phyloP scores from a whole-genome alignment of 2,888 invertebrate genomes.

The Erebia palarica region DNA sequence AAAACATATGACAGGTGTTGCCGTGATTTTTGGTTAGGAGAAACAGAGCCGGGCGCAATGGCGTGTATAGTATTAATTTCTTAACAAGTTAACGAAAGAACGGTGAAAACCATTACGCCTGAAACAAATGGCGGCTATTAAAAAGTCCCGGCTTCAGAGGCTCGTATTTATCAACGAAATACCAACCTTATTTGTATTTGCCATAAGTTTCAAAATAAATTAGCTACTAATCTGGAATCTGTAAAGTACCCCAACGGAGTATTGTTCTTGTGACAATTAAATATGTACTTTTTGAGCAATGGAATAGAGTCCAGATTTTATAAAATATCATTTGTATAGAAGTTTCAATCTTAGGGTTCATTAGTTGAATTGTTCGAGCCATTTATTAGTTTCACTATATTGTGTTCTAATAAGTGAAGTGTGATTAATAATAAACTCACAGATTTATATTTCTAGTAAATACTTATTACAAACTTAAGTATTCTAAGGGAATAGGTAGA shows the following conservation, averaged over 20 bases:
- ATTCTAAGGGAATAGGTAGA: too few species aligned
- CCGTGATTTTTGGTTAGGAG: background rate
- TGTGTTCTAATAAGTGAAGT: constrained; percentile 14
- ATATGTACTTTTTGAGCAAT: constrained; percentile 12
- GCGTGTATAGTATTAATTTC: constrained; percentile 20
- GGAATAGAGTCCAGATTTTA: constrained; percentile 10
- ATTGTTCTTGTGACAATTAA: constrained; percentile 3
- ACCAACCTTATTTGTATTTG: background rate
- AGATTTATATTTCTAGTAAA: background rate
- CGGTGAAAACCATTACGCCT: constrained; percentile 25
- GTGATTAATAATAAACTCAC: constrained; percentile 8
- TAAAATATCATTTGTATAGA: constrained; percentile 7
- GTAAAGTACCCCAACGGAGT: background rate
- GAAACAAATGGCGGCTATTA: constrained; percentile 36
- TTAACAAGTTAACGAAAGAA: constrained; percentile 30
- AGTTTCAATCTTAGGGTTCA: constrained; percentile 31
- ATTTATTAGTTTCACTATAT: constrained; percentile 29
- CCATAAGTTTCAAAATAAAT: constrained; percentile 9
- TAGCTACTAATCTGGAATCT: background rate
- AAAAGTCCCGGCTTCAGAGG: constrained; percentile 14
- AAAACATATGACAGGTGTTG: too few species aligned
- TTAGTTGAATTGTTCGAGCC: constrained; percentile 33
- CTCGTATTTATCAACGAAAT: background rate
- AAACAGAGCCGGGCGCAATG: background rate
- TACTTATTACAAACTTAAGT: too few species aligned